Base-by-base conservation (phyloP, 2,888 invertebrate species). In the Drosophila tanythrix region DNA sequence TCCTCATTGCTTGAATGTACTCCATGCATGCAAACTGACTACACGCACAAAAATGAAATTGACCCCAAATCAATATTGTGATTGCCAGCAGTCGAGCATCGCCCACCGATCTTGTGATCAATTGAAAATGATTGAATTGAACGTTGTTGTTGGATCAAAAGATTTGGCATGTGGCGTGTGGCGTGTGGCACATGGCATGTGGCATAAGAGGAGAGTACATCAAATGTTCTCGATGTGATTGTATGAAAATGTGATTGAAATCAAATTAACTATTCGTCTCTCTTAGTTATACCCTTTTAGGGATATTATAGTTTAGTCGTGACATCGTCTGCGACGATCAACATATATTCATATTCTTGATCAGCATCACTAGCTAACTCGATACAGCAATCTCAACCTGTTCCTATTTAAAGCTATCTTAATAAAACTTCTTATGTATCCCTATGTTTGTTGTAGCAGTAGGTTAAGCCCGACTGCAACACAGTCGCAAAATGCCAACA, bases 1-100 rank as follows among this genome's bases (percentile, higher is more conserved):
- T 52, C 55, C 58, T 13, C 46, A 59, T 62, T 62, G 29, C 33
- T 21, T 25, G 4, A 43, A 11, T 21, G 11, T 21, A 11, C 21
- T 43, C 5, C 21, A 21, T 43, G 43, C 21, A 43, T 11, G 21
- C 21, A 4, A 21, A 7, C 21, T 21, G 21, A 21, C n/a, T 21
- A n/a, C 68, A 68, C 68, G 29, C 21, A 29, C 36, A 13, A 51
- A 43, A 57, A 52, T 46, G 21, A 15, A 53, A 58, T 46, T 38
- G 10, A 36, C 27, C 35, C 29, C 48, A 33, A 63, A 61, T 13
- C 2, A 50, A 57, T 29, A 40, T 13, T 40, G 13, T 25, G 58
- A 27, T 50, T 50, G 18, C 18, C 25, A 27, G 18, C 10, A 3
- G 27, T 50, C 11, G 50, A 50, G 21, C 46, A 46, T 25, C 46